Evolutionary conservation across 2,888 invertebrate species (phyloP).

Genomic region (Acleris emargana): DNA sequence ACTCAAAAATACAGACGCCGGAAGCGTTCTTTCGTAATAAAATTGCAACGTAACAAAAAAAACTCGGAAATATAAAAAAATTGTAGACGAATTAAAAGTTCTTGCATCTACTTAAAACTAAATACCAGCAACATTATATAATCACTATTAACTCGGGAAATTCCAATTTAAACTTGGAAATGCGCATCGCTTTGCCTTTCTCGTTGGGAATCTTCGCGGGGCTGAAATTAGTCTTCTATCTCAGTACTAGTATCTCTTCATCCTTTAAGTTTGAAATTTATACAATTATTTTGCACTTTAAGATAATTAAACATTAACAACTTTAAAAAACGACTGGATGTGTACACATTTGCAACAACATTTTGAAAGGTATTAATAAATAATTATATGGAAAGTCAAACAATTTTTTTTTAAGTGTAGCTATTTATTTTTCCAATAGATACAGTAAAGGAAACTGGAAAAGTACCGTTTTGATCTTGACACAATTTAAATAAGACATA

Average conservation of each 20-base stretch:
- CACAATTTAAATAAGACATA: no score
- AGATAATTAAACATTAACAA: neutral
- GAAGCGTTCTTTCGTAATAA: neutral
- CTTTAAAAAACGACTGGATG: slow-evolving; percentile 7
- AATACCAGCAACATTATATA: slow-evolving; percentile 27
- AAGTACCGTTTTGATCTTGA: no score
- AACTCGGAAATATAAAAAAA: slow-evolving; percentile 1
- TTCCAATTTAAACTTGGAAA: slow-evolving; percentile 35
- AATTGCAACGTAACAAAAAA: neutral
- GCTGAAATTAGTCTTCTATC: slow-evolving; percentile 24
- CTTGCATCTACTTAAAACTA: slow-evolving; percentile 27
- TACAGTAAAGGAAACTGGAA: no score
- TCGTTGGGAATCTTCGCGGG: slow-evolving; percentile 20
- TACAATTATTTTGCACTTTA: slow-evolving; percentile 4
- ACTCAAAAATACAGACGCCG: no score
- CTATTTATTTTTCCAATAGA: no score
- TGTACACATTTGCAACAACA: no score
- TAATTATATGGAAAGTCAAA: no score
- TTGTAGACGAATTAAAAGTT: slow-evolving; percentile 15
- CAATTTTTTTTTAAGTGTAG: no score
- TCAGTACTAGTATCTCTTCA: slow-evolving; percentile 22
- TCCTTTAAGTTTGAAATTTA: slow-evolving; percentile 15
- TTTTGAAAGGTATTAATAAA: no score
- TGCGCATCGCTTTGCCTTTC: slow-evolving; percentile 25
- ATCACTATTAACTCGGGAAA: slow-evolving; percentile 31